phyloP scores from a whole-genome alignment of 2,888 invertebrate species.

The Drosophila phalerata region DNA sequence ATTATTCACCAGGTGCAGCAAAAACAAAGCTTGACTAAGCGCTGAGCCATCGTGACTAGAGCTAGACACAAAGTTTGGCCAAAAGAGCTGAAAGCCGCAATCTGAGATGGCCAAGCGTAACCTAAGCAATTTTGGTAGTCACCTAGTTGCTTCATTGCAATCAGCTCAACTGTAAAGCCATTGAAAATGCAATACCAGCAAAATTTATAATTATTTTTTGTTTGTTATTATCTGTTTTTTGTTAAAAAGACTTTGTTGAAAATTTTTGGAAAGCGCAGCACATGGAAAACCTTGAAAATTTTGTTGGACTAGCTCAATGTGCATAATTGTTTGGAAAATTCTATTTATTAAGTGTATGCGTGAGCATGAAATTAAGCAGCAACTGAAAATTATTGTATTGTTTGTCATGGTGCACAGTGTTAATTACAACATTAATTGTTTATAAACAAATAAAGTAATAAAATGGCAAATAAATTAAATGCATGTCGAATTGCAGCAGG shows the following conservation, averaged over 20 bases:
- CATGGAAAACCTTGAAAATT: constrained; percentile 56
- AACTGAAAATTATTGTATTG: constrained; percentile 17
- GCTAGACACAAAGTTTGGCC: constrained; percentile 26
- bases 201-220: constrained; percentile 49
- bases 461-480: constrained; percentile 54
- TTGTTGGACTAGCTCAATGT: constrained; percentile 35
- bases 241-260: constrained; percentile 14
- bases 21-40: constrained; percentile 57
- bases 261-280: constrained; percentile 12
- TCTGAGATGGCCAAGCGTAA: constrained; percentile 49
- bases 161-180: constrained; percentile 62
- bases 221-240: constrained; percentile 20
- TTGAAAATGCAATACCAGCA: constrained; percentile 62
- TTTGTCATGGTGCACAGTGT: constrained; percentile 44
- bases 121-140: constrained; percentile 24
- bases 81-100: constrained; percentile 29
- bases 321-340: constrained; percentile 64
- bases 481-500: constrained; percentile 30
- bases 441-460: constrained; percentile 52
- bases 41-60: constrained; percentile 51
- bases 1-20: constrained; percentile 62
- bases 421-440: constrained; percentile 63
- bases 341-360: background rate
- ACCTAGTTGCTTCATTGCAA: constrained; percentile 33
- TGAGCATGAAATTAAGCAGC: constrained; percentile 40